A percentile compares a stretch with the other conserved stretches of the same genome.
phyloP scores from a whole-genome alignment of 2,113 vertebrate genomes.

The Megaleporinus macrocephalus region DNA sequence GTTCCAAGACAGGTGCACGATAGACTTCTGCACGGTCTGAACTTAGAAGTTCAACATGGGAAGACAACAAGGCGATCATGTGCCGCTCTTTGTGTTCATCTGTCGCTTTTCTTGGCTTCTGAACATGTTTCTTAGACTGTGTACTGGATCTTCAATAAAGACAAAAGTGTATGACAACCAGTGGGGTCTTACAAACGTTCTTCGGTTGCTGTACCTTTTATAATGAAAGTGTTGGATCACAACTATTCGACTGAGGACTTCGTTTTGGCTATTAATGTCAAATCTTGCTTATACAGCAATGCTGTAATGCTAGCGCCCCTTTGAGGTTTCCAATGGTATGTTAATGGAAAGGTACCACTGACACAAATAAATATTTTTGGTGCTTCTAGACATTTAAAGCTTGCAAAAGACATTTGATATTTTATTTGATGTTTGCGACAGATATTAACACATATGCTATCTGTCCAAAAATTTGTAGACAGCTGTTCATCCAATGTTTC shows the following conservation, averaged over 20 bases:
- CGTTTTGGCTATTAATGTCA: too few relatives aligned
- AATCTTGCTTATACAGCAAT: too few relatives aligned
- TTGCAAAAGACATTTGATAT: too few relatives aligned
- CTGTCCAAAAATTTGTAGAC: neutral
- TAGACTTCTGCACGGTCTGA: neutral
- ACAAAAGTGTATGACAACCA: slow-evolving; percentile 22
- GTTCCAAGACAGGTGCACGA: slow-evolving; percentile 27
- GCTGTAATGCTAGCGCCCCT: too few relatives aligned
- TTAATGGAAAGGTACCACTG: too few relatives aligned
- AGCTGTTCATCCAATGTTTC: too few relatives aligned
- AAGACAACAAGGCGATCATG: neutral
- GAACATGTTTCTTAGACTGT: slow-evolving; percentile 24
- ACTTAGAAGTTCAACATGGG: neutral
- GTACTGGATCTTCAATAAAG: slow-evolving; percentile 51
- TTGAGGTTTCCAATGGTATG: too few relatives aligned
- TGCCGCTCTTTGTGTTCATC: neutral
- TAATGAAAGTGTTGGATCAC: too few relatives aligned
- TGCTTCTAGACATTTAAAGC: too few relatives aligned
- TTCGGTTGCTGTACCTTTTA: neutral
- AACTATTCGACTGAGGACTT: too few relatives aligned
- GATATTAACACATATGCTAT: neutral
- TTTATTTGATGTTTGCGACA: neutral
- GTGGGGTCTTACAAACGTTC: too few relatives aligned
- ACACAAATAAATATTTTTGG: too few relatives aligned
- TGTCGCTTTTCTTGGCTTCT: slow-evolving; percentile 25